Evolutionary conservation across 2,888 invertebrate species (phyloP), one percentile per base, ranked within the genome.

Genomic region (Plutella xylostella): DNA sequence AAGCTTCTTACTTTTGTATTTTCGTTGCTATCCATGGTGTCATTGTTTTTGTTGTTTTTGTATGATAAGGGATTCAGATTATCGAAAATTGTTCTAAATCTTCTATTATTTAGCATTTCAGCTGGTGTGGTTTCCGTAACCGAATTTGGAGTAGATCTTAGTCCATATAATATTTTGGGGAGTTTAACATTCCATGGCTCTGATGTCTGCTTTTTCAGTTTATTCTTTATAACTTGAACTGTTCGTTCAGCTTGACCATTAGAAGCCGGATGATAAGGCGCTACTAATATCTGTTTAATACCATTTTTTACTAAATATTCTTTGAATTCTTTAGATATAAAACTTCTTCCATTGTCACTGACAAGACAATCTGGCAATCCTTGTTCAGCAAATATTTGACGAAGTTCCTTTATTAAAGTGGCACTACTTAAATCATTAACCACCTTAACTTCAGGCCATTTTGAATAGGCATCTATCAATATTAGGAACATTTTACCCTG

Each of bases 221-320:
- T 49, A 28, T 44, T 50, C 43, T 46, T 39, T 19, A 45, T 33
- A 33, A 42, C 39, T 19, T 45, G 45, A 14, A 45, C 25, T 9
- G 42, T 37, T 31, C 47, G 33, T 43, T 49, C 47, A 11, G 39
- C 42, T 18, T 47, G 47, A 2, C 51, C 47, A 39, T 50, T 50
- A 1, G 48, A 15, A 9, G 45, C 37, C 2, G 50, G 51, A 18
- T 48, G 45, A 19, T 50, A 50, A 11, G 52, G 50, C n/a, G 51
- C 21, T 28, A 20, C 21, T 2, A 20, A 25, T 9, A 47, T 18
- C 37, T 52, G 48, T 31, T 22, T 12, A 1, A 52, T 46, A n/a
- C 21, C 18, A 45, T 50, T 48, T 3, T 14, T 21, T 25, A 41
- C 40, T 22, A 50, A 17, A 38, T 44, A 48, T 4, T 41, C 7